Evolutionary conservation across 2,888 invertebrate genomes (phyloP).

Genomic region (Rhimphoctona megacephalus): DNA sequence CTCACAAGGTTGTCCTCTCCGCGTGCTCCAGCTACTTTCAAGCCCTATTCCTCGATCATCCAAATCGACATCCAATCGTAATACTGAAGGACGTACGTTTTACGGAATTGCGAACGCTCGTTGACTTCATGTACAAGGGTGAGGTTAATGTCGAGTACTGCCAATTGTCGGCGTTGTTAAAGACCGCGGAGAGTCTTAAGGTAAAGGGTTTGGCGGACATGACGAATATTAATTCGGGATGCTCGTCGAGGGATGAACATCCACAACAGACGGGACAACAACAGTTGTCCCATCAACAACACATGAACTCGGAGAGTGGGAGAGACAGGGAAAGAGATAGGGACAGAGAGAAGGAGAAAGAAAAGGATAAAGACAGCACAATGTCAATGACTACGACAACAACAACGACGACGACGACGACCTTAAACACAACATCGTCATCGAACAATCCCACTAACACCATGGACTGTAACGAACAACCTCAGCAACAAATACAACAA

Average conservation of each 20-base stretch:
- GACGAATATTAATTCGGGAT: conserved; percentile 92
- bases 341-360: conserved; percentile 74
- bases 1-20: conserved; percentile 97
- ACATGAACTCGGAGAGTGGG: conserved; percentile 69
- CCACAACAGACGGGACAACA: conserved; percentile 85
- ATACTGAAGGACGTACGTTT: conserved; percentile 97
- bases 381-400: conserved; percentile 59
- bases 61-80: conserved; percentile 96
- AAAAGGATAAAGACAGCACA: conserved; percentile 71
- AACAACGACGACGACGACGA: conserved; percentile 35
- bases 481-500: conserved; percentile 60
- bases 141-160: conserved; percentile 98
- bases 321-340: conserved; percentile 70
- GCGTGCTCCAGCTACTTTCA: conserved; percentile 98
- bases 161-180: conserved; percentile 95
- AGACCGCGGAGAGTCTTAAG: conserved; percentile 96
- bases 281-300: conserved; percentile 71
- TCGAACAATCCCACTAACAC: conserved; percentile 63
- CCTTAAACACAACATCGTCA: conserved; percentile 73
- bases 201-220: conserved; percentile 97
- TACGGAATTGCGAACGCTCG: conserved; percentile 94
- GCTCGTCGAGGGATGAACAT: conserved; percentile 84
- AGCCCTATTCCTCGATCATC: conserved; percentile 96
- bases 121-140: conserved; percentile 98
- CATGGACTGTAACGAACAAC: conserved; percentile 77